A percentile compares a stretch with the other conserved stretches of the same genome.
These are phyloP conservation scores for Esox masquinongy DNA, from an alignment of 2,797 vertebrate species.

Conservation along the genomic window DNA sequence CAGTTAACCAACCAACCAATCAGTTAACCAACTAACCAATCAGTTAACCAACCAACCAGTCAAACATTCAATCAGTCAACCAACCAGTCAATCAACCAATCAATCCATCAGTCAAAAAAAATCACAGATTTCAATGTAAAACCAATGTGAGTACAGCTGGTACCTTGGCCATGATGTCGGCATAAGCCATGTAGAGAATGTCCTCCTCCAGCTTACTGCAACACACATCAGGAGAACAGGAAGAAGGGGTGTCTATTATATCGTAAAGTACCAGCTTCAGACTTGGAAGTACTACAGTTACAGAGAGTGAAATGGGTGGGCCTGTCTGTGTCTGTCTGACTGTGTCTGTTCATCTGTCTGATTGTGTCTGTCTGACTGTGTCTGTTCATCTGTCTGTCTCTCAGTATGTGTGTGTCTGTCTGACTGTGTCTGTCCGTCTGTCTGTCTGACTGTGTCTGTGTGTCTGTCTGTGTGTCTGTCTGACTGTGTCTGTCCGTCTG, in stretches of 20 bases:
- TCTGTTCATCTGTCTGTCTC: too few species aligned
- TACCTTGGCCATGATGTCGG: slow-evolving; percentile 98
- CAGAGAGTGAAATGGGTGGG: neutral
- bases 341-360: neutral
- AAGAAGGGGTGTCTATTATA: too few species aligned
- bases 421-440: neutral
- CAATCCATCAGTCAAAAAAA: neutral
- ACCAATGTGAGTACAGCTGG: neutral
- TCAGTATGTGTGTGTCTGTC: too few species aligned
- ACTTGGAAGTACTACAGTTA: neutral
- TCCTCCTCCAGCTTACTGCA: slow-evolving; percentile 93
- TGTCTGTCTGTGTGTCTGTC: too few species aligned
- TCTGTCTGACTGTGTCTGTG: neutral
- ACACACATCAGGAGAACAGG: slow-evolving; percentile 35
- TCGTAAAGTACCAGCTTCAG: neutral
- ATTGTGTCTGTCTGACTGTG: too few species aligned
- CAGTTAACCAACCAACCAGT: neutral
- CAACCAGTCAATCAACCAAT: neutral
- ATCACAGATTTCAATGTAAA: neutral
- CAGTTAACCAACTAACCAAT: neutral
- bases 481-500: too few species aligned
- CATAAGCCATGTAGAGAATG: slow-evolving; percentile 94
- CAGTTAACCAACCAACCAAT: neutral
- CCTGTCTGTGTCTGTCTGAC: too few species aligned
- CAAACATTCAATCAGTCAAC: neutral